phyloP scores from a whole-genome alignment of 2,888 invertebrate species.

The Piscicola geometra region DNA sequence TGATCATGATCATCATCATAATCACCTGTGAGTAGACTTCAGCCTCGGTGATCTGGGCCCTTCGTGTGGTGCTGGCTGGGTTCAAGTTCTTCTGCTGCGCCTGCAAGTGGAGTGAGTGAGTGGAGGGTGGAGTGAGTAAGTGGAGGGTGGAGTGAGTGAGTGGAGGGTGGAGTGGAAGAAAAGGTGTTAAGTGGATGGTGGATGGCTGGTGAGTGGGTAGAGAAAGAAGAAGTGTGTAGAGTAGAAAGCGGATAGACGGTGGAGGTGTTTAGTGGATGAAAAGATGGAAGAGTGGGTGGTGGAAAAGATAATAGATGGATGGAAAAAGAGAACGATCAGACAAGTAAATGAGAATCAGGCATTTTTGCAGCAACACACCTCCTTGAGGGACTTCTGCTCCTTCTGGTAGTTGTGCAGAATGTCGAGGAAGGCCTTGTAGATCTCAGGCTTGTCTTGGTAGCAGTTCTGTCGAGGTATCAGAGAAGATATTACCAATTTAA shows the following conservation, averaged over 20 bases:
- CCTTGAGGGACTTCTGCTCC: conserved; percentile 79
- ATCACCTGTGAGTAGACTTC: conserved; percentile 79
- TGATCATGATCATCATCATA: not conserved
- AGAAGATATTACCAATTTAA: too few species aligned
- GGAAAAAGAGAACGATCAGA: too few species aligned
- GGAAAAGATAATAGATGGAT: too few species aligned
- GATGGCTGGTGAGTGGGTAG: too few species aligned
- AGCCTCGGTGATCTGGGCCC: conserved; percentile 71
- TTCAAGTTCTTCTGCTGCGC: conserved; percentile 17
- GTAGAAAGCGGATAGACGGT: too few species aligned
- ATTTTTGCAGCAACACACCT: too few species aligned
- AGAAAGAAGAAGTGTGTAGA: too few species aligned
- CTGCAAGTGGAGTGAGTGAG: not conserved
- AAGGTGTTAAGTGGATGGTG: too few species aligned
- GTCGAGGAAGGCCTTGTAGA: conserved; percentile 94
- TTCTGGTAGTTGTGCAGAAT: conserved; percentile 98
- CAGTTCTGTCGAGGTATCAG: too few species aligned
- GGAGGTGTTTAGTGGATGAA: too few species aligned
- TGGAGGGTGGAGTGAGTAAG: not conserved
- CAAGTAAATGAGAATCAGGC: too few species aligned
- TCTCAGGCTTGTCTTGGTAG: conserved; percentile 92
- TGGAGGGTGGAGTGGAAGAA: not conserved
- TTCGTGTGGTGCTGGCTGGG: not conserved
- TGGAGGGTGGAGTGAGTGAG: not conserved
- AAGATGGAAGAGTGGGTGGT: too few species aligned